Percentiles rank a stretch among this genome's conserved stretches.
Evolutionary conservation across 2,888 invertebrate species (phyloP).

Genomic region (Parnassius orleans): DNA sequence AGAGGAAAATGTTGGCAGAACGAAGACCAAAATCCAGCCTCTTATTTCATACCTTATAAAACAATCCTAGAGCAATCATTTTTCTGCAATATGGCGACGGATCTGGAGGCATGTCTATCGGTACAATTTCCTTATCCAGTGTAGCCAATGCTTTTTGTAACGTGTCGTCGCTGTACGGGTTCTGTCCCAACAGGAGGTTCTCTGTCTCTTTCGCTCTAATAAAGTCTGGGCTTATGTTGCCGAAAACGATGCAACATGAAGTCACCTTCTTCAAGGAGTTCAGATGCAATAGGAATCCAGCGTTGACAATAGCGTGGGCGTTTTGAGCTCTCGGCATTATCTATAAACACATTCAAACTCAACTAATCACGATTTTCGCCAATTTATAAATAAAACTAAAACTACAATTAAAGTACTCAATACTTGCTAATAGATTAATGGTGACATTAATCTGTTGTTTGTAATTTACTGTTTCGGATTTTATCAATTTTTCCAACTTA

Average conservation of each 20-base stretch:
- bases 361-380: too few relatives aligned
- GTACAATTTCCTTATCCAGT: conserved; percentile 82
- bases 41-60: conserved; percentile 85
- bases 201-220: conserved; percentile 82
- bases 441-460: too few relatives aligned
- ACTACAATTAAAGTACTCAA: too few relatives aligned
- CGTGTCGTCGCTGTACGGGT: conserved; percentile 62
- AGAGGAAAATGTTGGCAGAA: too few relatives aligned
- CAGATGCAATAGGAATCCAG: conserved; percentile 85
- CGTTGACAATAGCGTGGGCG: conserved; percentile 88
- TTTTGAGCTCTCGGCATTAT: conserved; percentile 89
- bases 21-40: too few relatives aligned
- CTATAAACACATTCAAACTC: conserved; percentile 59
- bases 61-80: conserved; percentile 86
- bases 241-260: conserved; percentile 83
- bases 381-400: too few relatives aligned
- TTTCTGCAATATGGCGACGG: conserved; percentile 85
- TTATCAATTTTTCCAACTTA: too few relatives aligned
- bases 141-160: conserved; percentile 73
- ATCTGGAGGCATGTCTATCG: conserved; percentile 84
- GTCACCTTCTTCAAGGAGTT: conserved; percentile 58
- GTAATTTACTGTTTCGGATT: too few relatives aligned
- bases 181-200: conserved; percentile 60
- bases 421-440: too few relatives aligned
- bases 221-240: conserved; percentile 81